phyloP scores from a whole-genome alignment of 2,888 invertebrate genomes.

The Chironomus tentans region DNA sequence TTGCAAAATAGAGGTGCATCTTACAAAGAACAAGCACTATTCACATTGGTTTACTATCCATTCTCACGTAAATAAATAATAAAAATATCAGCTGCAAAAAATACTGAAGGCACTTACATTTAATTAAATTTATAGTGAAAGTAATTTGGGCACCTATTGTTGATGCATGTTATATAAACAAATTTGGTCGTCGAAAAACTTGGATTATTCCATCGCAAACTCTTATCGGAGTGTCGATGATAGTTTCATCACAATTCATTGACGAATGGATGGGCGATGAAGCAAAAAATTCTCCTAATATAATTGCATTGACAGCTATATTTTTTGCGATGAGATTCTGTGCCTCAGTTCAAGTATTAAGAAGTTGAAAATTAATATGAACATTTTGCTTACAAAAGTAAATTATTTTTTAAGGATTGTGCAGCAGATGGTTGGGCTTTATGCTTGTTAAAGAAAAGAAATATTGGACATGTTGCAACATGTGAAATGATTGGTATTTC shows the following conservation, averaged over 20 bases:
- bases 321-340: conserved; percentile 91
- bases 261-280: conserved; percentile 63
- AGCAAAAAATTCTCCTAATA: conserved; percentile 49
- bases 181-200: not conserved
- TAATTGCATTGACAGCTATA: conserved; percentile 68
- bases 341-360: conserved; percentile 97
- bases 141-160: not conserved
- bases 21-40: conserved; percentile 75
- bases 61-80: not conserved
- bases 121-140: not conserved
- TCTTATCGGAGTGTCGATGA: not conserved
- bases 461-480: conserved; percentile 97
- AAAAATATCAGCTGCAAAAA: not conserved
- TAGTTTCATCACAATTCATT: conserved; percentile 62
- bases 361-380: not conserved
- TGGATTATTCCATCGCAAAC: not conserved
- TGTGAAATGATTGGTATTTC: conserved; percentile 99
- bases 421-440: conserved; percentile 99
- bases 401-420: conserved; percentile 45
- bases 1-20: conserved; percentile 85
- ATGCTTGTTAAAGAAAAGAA: conserved; percentile 94
- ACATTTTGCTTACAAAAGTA: not conserved
- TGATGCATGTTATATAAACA: not conserved
- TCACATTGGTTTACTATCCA: conserved; percentile 30
- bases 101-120: not conserved